phyloP scores from a whole-genome alignment of 2,113 vertebrate species.

The Phrynosoma blainvillii region DNA sequence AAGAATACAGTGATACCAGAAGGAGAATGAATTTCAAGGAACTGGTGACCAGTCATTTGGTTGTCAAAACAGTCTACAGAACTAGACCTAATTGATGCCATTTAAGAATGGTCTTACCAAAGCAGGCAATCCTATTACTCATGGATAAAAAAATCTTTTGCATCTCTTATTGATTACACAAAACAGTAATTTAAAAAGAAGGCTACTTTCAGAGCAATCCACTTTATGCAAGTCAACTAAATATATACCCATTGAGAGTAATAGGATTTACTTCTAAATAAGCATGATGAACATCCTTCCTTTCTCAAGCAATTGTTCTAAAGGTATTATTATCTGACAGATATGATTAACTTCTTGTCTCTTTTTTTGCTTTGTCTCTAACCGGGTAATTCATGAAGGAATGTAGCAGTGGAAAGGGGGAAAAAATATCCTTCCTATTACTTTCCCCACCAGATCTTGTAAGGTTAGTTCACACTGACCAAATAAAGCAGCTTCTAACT shows the following conservation, averaged over 20 bases:
- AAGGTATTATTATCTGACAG: background rate
- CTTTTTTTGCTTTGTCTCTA: background rate
- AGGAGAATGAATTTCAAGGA: background rate
- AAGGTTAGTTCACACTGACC: too few relatives aligned
- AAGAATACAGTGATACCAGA: background rate
- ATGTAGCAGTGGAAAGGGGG: background rate
- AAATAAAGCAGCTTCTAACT: too few relatives aligned
- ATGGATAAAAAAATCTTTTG: background rate
- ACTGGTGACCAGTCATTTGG: background rate
- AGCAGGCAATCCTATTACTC: background rate
- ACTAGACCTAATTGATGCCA: background rate
- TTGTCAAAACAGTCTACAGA: background rate
- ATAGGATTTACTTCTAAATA: background rate
- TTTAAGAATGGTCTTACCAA: background rate
- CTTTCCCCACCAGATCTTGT: too few relatives aligned
- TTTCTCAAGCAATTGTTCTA: background rate
- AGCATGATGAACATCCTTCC: background rate
- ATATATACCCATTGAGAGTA: background rate
- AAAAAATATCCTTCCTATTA: too few relatives aligned
- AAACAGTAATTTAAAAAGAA: background rate
- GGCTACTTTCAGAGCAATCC: background rate
- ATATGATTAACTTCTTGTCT: background rate
- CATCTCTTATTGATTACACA: background rate
- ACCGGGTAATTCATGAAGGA: background rate
- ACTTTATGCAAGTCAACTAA: background rate